These are phyloP conservation scores for Nemurella pictetii DNA, from an alignment of 2,888 invertebrate genomes.

Conservation along the genomic window DNA sequence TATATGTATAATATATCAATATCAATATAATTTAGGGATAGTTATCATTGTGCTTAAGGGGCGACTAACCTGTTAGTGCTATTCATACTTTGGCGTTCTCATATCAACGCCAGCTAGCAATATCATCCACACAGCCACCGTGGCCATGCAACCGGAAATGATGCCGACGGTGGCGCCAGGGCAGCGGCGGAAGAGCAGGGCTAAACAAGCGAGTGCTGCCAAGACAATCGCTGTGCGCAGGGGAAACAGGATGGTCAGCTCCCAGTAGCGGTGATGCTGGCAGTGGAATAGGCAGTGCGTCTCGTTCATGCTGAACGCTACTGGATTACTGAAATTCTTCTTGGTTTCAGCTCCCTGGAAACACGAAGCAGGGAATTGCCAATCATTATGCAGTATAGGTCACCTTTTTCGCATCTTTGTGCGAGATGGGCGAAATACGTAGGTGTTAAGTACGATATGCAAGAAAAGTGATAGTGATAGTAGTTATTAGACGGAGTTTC, in stretches of 20 bases:
- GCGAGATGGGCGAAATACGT: no score
- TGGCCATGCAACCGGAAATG: background rate
- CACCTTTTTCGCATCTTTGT: no score
- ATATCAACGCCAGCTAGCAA: background rate
- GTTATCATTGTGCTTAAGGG: no score
- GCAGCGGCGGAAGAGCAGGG: background rate
- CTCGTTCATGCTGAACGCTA: background rate
- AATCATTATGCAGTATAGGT: no score
- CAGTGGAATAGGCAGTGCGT: background rate
- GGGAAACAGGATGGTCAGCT: background rate
- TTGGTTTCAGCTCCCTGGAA: background rate
- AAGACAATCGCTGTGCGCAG: background rate
- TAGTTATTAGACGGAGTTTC: no score
- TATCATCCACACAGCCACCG: background rate
- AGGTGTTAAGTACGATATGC: no score
- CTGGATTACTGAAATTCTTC: background rate
- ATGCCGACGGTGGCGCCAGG: background rate
- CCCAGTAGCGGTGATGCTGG: background rate
- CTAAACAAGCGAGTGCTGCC: background rate
- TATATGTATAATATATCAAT: no score
- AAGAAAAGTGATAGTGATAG: no score
- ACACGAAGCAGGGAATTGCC: no score
- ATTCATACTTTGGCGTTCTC: background rate
- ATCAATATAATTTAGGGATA: no score
- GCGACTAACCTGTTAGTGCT: no score